Conservation (phyloP, 1,140 invertebrate species). For the Psix sp. region DNA sequence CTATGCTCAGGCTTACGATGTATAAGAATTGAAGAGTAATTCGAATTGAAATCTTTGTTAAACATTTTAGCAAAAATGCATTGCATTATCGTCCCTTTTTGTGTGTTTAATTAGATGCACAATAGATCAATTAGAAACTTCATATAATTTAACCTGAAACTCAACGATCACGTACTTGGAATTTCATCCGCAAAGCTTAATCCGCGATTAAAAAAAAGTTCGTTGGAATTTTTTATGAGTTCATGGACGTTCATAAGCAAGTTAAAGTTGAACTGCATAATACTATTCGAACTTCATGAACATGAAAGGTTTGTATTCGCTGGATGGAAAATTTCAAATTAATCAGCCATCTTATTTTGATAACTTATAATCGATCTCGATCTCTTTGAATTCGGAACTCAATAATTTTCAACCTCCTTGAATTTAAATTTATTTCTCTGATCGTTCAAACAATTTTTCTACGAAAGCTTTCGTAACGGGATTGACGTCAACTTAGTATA, state of each 20-base stretch:
- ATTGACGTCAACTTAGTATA: conserved; percentile 22
- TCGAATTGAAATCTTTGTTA: neutral
- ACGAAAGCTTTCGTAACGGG: conserved; percentile 2
- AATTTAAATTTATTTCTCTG: conserved; percentile 16
- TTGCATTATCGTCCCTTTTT: neutral
- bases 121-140: conserved; percentile 16
- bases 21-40: neutral
- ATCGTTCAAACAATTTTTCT: conserved; percentile 23
- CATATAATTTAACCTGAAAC: conserved; percentile 13
- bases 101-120: conserved; percentile 16
- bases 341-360: conserved; percentile 28
- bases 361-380: conserved; percentile 26
- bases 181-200: conserved; percentile 23
- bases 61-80: conserved; percentile 1
- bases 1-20: neutral
- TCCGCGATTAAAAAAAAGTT: conserved; percentile 24
- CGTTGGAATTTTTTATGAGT: conserved; percentile 22
- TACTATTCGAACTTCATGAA: conserved; percentile 25
- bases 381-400: neutral
- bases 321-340: conserved; percentile 12
- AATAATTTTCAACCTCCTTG: conserved; percentile 3
- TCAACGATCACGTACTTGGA: conserved; percentile 5
- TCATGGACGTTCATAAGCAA: conserved; percentile 20
- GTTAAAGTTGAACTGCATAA: conserved; percentile 20
- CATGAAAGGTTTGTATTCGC: conserved; percentile 14